Base-by-base conservation (phyloP, 2,113 vertebrate genomes). In the Cololabis saira region DNA sequence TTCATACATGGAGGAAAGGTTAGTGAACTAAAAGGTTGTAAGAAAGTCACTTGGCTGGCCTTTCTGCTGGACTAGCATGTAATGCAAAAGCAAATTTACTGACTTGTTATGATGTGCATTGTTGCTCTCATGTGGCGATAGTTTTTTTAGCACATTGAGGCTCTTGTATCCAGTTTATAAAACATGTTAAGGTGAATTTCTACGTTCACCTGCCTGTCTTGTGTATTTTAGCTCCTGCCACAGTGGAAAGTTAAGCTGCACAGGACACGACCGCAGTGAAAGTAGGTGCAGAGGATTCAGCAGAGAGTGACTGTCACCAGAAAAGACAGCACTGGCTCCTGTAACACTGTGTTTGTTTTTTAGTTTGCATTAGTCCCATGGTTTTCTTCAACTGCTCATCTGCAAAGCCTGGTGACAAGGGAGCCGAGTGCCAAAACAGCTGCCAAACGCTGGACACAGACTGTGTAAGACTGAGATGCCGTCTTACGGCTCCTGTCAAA, bases 401-500 rank as follows among this genome's bases (percentile, higher is more conserved):
- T 1, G 77, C 67, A 80, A 85, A 86, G 3, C 5, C 51, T 0
- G 90, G 87, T 27, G 53, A 67, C 0, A 37, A 66, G 0, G 96
- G 96, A 48, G 87, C 90, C 0, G 93, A 94, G 71, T 99, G 98
- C 56, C 96, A 96, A 76, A 95, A 93, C 65, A 98, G 93, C 81
- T 99, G 98, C 74, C 92, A 94, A 53, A 94, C 92, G 6, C 71
- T 93, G 67, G 94, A 96, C 64, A 90, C 90, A 86, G 90, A 92
- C 56, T 99, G 97, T 14, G 97, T 99, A 89, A 80, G 82, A 50
- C 92, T 94, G 91, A 21, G 10, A 58, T 10, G 16, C 21, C 48
- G 6, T 14, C 48, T 62, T 3, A 45, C 51, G n/a, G 22, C 57
- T 44, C 33, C 24, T 8, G 15, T 27, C 54, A 12, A 22, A 58